A percentile compares a stretch with the other conserved stretches of the same genome.
These are phyloP conservation scores for Thumatha senex DNA, from an alignment of 2,888 invertebrate species.

Conservation along the genomic window DNA sequence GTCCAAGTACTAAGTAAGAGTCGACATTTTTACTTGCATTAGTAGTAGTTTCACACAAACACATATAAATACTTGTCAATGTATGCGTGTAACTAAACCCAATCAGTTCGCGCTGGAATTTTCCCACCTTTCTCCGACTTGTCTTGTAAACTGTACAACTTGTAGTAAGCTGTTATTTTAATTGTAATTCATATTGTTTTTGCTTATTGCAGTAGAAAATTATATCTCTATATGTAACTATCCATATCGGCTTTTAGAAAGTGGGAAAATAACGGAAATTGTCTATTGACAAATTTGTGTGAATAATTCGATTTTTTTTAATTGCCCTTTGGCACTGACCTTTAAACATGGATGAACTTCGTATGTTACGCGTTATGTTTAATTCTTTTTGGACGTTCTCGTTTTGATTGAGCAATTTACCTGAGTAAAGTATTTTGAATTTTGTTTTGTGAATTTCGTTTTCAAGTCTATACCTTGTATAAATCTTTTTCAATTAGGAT, in stretches of 20 bases:
- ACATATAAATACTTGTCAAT: neutral
- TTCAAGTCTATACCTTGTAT: no score
- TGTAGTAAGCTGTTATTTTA: constrained; percentile 4
- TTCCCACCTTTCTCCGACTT: constrained; percentile 54
- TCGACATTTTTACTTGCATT: constrained; percentile 26
- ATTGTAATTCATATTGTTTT: constrained; percentile 7
- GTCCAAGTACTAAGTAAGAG: neutral
- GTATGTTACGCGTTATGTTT: no score
- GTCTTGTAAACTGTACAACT: constrained; percentile 17
- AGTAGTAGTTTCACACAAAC: constrained; percentile 12
- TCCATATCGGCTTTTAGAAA: neutral
- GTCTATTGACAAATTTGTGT: neutral
- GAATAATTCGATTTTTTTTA: no score
- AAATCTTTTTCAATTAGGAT: no score
- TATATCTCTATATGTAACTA: neutral
- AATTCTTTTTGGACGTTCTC: no score
- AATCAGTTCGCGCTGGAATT: constrained; percentile 39
- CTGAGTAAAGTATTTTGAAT: no score
- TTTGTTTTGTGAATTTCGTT: no score
- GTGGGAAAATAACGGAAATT: neutral
- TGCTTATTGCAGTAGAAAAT: constrained; percentile 3
- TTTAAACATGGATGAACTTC: no score
- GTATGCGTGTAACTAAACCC: constrained; percentile 29
- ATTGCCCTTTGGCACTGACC: no score
- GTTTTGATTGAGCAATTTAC: no score